These are phyloP conservation scores for Schrankia costaestrigalis DNA, from an alignment of 2,888 invertebrate genomes.

Conservation along the genomic window DNA sequence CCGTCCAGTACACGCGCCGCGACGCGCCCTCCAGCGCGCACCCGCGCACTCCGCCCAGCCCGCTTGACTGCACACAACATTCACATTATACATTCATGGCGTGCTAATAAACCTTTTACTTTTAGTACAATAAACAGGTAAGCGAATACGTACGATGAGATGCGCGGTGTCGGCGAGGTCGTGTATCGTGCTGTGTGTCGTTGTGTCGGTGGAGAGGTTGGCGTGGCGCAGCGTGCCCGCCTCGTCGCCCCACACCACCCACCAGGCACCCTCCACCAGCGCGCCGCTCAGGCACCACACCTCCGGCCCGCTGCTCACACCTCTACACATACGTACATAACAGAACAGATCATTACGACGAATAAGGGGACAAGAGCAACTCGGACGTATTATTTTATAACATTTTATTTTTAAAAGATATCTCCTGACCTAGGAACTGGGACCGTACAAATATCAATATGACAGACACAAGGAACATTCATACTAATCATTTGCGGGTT, in stretches of 20 bases:
- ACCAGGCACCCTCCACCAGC: conserved; percentile 46
- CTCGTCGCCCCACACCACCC: conserved; percentile 63
- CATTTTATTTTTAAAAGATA: too few relatives aligned
- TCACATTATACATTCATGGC: too few relatives aligned
- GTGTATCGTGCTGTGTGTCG: too few relatives aligned
- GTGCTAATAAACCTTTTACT: too few relatives aligned
- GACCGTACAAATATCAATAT: too few relatives aligned
- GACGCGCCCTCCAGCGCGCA: conserved; percentile 87
- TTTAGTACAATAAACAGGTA: too few relatives aligned
- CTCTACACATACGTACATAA: neutral
- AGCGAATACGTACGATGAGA: conserved; percentile 5
- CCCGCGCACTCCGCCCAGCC: conserved; percentile 77
- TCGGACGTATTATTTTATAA: too few relatives aligned
- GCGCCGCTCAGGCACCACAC: conserved; percentile 48
- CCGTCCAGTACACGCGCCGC: conserved; percentile 85
- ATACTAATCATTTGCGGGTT: too few relatives aligned
- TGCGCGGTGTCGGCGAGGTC: conserved; percentile 12
- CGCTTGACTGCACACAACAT: neutral
- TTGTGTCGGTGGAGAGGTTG: conserved; percentile 18
- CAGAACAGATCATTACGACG: too few relatives aligned
- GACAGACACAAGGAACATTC: too few relatives aligned
- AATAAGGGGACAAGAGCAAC: too few relatives aligned
- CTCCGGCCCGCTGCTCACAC: conserved; percentile 57
- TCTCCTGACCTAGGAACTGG: too few relatives aligned
- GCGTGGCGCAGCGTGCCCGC: conserved; percentile 42